phyloP scores from a whole-genome alignment of 2,888 invertebrate species.

The Xylota sylvarum region DNA sequence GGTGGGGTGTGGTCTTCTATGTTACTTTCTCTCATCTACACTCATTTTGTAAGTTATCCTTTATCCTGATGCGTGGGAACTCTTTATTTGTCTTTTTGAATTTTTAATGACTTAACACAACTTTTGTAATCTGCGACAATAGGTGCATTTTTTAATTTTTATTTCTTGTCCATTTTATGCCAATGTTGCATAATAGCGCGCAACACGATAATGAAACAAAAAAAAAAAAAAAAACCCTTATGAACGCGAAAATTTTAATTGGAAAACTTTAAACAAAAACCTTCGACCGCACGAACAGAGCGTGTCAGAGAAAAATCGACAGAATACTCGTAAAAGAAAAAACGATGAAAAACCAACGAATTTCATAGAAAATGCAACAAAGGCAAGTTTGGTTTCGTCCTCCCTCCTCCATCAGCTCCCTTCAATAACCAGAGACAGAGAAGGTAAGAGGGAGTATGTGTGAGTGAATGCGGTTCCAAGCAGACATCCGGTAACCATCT shows the following conservation, averaged over 20 bases:
- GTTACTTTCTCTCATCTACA: too few relatives aligned
- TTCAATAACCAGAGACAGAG: not conserved
- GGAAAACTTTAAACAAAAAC: constrained; percentile 72
- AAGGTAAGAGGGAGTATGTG: constrained; percentile 12
- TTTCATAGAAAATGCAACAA: constrained; percentile 62
- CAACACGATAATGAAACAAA: constrained; percentile 14
- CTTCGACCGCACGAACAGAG: constrained; percentile 56
- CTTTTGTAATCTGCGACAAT: not conserved
- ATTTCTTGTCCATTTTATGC: not conserved
- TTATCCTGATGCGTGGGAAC: too few relatives aligned
- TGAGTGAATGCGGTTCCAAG: constrained; percentile 13
- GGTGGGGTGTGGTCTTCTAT: too few relatives aligned
- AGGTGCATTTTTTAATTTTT: not conserved
- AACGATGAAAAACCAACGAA: constrained; percentile 25
- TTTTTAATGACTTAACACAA: too few relatives aligned
- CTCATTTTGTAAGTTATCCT: too few relatives aligned
- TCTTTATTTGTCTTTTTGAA: too few relatives aligned
- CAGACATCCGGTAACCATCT: constrained; percentile 20
- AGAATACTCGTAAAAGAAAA: constrained; percentile 14
- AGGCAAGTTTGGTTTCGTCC: constrained; percentile 27
- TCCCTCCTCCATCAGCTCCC: too few relatives aligned
- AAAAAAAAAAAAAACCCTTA: not conserved
- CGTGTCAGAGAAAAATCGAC: constrained; percentile 31
- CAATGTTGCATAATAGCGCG: constrained; percentile 7
- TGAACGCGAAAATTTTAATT: constrained; percentile 62